Evolutionary conservation across 2,113 vertebrate species (phyloP).

Genomic region (Symphodus melops): DNA sequence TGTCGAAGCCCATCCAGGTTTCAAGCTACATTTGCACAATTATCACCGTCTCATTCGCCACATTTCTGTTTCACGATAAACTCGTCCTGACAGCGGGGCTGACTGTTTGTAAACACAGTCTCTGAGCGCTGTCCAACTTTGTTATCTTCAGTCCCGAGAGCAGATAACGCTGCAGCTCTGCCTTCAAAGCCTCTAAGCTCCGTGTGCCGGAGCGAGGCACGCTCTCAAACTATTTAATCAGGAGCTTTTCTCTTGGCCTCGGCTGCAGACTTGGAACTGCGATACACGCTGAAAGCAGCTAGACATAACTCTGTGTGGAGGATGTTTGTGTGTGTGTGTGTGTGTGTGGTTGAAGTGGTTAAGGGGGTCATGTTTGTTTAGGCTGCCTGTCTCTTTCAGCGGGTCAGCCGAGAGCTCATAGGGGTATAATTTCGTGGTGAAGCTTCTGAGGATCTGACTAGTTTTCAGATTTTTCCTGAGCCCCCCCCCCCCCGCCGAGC

Average conservation of each 20-base stretch:
- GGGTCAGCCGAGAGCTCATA: constrained; percentile 22
- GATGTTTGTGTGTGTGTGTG: not conserved
- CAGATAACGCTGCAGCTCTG: constrained; percentile 64
- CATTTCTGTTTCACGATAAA: constrained; percentile 1
- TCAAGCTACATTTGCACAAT: constrained; percentile 15
- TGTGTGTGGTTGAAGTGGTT: constrained; percentile 41
- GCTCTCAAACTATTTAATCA: constrained; percentile 76
- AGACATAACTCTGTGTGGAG: not conserved
- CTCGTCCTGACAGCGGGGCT: constrained; percentile 13
- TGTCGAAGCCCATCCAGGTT: constrained; percentile 31
- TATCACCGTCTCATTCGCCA: constrained; percentile 8
- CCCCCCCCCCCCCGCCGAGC: not conserved
- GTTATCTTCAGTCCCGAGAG: constrained; percentile 62
- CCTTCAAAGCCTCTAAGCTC: constrained; percentile 80
- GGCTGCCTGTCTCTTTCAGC: constrained; percentile 50
- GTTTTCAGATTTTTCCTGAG: constrained; percentile 22
- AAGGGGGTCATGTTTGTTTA: constrained; percentile 70
- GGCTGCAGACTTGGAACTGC: constrained; percentile 41
- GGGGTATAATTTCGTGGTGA: constrained; percentile 64
- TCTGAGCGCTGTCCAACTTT: constrained; percentile 43
- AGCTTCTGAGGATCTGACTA: constrained; percentile 37
- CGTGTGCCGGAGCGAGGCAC: constrained; percentile 55
- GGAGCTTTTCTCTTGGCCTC: constrained; percentile 62
- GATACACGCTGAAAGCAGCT: constrained; percentile 34
- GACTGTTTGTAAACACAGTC: constrained; percentile 59